Base-by-base conservation (phyloP, 2,113 vertebrate genomes). In the Hemibagrus wyckioides region DNA sequence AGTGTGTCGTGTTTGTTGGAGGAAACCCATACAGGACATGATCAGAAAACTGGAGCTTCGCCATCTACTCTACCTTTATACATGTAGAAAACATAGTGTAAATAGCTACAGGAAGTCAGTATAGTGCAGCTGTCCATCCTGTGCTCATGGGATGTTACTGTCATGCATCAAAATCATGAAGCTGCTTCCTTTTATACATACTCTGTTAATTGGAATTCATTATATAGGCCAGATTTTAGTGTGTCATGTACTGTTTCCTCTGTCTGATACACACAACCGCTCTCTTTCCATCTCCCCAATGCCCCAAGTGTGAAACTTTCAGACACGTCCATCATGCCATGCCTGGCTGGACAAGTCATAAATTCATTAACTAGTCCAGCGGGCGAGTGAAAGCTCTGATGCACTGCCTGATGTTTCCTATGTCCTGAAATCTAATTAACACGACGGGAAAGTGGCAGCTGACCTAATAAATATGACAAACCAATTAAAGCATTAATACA, bases 361-460 rank as follows among this genome's bases (percentile, higher is more conserved):
- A 33, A 36, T 36, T 56, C n/a, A 56, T 56, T 56, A 56, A 30
- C 77, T 36, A 21, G 77, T 80, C 15, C 77, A 80, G 44, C 28
- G 4, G 48, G 39, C 36, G 23, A 54, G 23, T 30, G 76, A 54
- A 54, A 54, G 28, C 76, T 30, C 52, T 6, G 19, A 80, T 56
- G 50, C 33, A 3, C 50, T 10, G 6, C 30, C 48, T 30, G 28
- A 52, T 52, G 15, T 79, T 79, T 25, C 28, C 14, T 79, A 30
- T 48, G 77, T 80, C 77, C 77, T 36, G 52, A 56, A 23, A 17
- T 80, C 77, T 52, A 80, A 39, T 80, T 56, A 57, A 80, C 52
- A 11, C 19, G 4, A 3, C 77, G 23, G 77, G 77, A 36, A 80
- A 13, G 77, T 80, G 77, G 1, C 77, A 79, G 7, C 33, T 30